phyloP scores from a whole-genome alignment of 2,797 vertebrate genomes.

The Gila robusta region DNA sequence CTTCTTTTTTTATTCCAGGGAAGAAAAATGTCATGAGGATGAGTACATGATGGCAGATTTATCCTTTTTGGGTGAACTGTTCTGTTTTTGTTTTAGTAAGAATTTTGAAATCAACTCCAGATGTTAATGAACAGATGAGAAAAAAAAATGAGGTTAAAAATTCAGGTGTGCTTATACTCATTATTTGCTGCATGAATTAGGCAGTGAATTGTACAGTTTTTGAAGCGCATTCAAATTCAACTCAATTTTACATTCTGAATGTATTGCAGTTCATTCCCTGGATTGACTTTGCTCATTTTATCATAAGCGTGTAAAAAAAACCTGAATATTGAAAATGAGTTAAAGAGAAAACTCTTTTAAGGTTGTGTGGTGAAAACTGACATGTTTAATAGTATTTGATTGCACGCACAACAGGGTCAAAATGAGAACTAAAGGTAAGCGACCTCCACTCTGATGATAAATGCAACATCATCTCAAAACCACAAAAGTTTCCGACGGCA shows the following conservation, averaged over 20 bases:
- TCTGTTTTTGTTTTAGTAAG: neutral
- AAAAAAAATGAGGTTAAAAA: neutral
- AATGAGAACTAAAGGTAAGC: conserved; percentile 51
- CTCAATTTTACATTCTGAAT: neutral
- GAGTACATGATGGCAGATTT: neutral
- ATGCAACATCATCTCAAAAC: conserved; percentile 58
- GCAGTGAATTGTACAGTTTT: neutral
- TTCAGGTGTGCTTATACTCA: neutral
- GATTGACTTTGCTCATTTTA: neutral
- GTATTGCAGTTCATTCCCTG: neutral
- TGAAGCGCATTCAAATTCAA: neutral
- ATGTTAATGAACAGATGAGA: neutral
- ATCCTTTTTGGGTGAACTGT: neutral
- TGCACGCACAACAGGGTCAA: conserved; percentile 20
- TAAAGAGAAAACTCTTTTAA: neutral
- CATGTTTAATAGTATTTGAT: neutral
- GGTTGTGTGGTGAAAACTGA: neutral
- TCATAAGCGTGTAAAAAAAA: neutral
- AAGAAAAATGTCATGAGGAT: neutral
- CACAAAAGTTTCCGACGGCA: conserved; percentile 63
- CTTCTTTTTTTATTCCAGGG: neutral
- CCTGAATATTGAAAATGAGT: neutral
- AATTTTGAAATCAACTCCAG: neutral
- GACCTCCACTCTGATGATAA: conserved; percentile 39
- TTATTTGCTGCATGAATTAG: neutral